phyloP scores from a whole-genome alignment of 2,888 invertebrate genomes.

The Pomacea canaliculata region DNA sequence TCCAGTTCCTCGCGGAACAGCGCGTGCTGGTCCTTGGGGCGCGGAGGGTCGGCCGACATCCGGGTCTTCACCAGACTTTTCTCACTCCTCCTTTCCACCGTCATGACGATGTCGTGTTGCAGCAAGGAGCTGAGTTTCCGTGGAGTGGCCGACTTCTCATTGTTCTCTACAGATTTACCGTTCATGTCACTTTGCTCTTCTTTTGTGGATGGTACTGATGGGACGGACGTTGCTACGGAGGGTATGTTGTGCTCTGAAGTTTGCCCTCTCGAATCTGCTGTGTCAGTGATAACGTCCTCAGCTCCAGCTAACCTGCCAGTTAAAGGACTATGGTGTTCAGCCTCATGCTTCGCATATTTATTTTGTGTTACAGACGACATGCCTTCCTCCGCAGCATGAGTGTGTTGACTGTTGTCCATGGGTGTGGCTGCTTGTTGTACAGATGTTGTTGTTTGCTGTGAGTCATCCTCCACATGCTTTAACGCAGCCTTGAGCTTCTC shows the following conservation, averaged over 20 bases:
- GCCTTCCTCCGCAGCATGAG: too few relatives aligned
- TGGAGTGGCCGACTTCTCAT: not conserved
- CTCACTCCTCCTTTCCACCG: conserved; percentile 47
- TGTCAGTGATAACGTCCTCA: not conserved
- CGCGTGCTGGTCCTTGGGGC: conserved; percentile 52
- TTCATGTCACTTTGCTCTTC: not conserved
- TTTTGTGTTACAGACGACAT: too few relatives aligned
- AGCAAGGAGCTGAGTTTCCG: conserved; percentile 48
- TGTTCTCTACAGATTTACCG: not conserved
- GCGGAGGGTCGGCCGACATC: conserved; percentile 43
- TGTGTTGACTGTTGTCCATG: too few relatives aligned
- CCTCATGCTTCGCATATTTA: too few relatives aligned
- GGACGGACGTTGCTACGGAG: too few relatives aligned
- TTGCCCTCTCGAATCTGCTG: not conserved
- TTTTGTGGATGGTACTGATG: not conserved
- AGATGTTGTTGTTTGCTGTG: too few relatives aligned
- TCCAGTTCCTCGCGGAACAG: conserved; percentile 51
- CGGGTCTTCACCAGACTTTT: conserved; percentile 41
- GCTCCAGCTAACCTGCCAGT: not conserved
- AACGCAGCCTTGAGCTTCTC: conserved; percentile 26
- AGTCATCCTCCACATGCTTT: not conserved
- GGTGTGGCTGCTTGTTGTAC: too few relatives aligned
- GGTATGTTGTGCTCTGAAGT: too few relatives aligned
- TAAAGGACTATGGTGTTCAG: too few relatives aligned
- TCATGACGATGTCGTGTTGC: conserved; percentile 56